These are phyloP conservation scores for Penelope pileata DNA, from an alignment of 2,113 vertebrate genomes.

Conservation along the genomic window DNA sequence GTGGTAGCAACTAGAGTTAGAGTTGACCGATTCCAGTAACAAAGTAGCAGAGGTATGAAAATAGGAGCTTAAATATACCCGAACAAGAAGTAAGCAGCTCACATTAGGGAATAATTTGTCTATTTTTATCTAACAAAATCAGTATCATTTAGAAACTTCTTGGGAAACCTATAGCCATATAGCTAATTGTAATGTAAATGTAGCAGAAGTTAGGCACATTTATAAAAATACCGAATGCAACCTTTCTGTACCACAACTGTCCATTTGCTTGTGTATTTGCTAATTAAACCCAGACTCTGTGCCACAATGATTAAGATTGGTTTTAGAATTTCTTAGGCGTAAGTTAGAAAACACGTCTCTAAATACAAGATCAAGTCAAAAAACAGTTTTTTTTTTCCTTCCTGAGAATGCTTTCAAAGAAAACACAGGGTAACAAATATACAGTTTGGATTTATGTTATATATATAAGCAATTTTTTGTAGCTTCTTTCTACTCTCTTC, in stretches of 20 bases:
- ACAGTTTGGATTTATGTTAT: neutral
- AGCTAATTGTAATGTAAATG: neutral
- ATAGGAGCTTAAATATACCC: neutral
- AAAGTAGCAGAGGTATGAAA: neutral
- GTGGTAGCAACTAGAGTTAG: neutral
- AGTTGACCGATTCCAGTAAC: neutral
- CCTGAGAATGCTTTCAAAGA: neutral
- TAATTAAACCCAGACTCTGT: neutral
- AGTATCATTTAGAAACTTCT: neutral
- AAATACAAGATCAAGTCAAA: neutral
- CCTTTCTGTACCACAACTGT: neutral
- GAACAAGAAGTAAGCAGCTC: neutral
- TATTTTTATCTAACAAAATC: neutral
- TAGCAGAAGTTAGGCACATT: neutral
- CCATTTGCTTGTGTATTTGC: neutral
- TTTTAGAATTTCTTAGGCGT: neutral
- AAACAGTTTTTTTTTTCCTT: neutral
- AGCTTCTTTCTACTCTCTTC: neutral
- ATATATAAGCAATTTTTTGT: neutral
- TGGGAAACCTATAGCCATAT: neutral
- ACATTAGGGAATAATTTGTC: neutral
- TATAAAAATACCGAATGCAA: neutral
- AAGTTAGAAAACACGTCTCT: neutral
- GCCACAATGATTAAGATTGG: neutral
- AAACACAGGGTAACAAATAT: neutral